A percentile compares a stretch with the other conserved stretches of the same genome.
Evolutionary conservation across 2,113 vertebrate genomes (phyloP).

Genomic region (Hypocryptadius cinnamomeus): DNA sequence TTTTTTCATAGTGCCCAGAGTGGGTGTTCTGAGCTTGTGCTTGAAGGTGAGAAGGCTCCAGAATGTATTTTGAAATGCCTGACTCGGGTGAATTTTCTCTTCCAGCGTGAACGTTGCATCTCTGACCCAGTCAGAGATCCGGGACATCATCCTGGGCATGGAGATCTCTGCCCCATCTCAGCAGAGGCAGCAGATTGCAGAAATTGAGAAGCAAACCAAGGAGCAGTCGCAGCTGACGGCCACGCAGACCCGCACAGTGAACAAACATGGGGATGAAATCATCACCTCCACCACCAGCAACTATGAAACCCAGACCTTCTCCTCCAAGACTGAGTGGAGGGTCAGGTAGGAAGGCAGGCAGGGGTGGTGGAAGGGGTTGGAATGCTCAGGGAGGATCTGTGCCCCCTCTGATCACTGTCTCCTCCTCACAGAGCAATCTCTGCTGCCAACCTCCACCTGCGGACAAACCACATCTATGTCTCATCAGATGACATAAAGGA

Average conservation of each 20-base stretch:
- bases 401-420: not conserved
- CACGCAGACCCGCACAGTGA: conserved; percentile 95
- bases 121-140: conserved; percentile 95
- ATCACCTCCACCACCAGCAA: conserved; percentile 99
- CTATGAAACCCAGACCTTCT: conserved; percentile 99
- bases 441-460: conserved; percentile 93
- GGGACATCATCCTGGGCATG: conserved; percentile 99
- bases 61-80: not conserved
- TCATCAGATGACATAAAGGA: conserved; percentile 99
- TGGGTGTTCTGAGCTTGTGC: not conserved
- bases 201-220: conserved; percentile 99
- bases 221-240: conserved; percentile 97
- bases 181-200: conserved; percentile 98
- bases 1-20: not conserved
- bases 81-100: not conserved
- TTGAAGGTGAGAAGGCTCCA: not conserved
- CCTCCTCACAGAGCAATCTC: conserved; percentile 86
- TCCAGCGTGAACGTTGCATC: conserved; percentile 95
- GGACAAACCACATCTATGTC: conserved; percentile 98
- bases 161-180: conserved; percentile 98
- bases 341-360: conserved; percentile 77
- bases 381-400: not conserved
- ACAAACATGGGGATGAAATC: conserved; percentile 98
- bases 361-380: not conserved
- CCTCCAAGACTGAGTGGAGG: conserved; percentile 97